Base-by-base conservation (phyloP, 2,797 vertebrate genomes). In the Menidia menidia region DNA sequence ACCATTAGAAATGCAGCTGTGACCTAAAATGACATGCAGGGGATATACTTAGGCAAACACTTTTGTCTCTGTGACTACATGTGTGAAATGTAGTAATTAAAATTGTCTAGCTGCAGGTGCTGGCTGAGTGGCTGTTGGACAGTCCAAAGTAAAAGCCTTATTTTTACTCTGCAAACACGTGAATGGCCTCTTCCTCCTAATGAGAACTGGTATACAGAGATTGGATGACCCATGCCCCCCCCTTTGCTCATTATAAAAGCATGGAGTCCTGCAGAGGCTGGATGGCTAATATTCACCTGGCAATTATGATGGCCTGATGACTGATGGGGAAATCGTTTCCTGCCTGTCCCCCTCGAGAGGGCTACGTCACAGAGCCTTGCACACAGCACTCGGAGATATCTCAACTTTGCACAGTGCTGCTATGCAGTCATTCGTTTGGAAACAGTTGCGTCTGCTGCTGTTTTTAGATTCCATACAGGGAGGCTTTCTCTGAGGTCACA, bases 191-290 rank as follows among this genome's bases (percentile, higher is more conserved):
- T 75, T 83, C 81, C 81, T 73, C 61, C 84, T 94, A 93, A 93
- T 87, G 90, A 92, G 92, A 80, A 68, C 71, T 81, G 81, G 80
- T 81, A 82, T 85, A 76, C 78, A 68, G 73, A 82, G 78, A 74
- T 69, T 74, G 85, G 85, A 80, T 90, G 91, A 93, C 92, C 87
- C 55, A 59, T 83, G 75, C 86, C 89, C 82, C 89, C 82, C 80
- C 73, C 81, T 64, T 68, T 68, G 82, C 89, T 93, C 92, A 93
- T 94, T 95, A 94, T 83, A 88, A 89, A 91, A 81, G 80, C 82
- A 79, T 59, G 72, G 74, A 84, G 64, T 80, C 80, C 66, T 73
- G 83, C 78, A 64, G 60, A 76, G 75, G 55, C 76, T 77, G 71
- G 57, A 59, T 58, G 53, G 74, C 78, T 75, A 81, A 80, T 70